phyloP scores from a whole-genome alignment of 2,888 invertebrate genomes.

The Cremastinae sp. region DNA sequence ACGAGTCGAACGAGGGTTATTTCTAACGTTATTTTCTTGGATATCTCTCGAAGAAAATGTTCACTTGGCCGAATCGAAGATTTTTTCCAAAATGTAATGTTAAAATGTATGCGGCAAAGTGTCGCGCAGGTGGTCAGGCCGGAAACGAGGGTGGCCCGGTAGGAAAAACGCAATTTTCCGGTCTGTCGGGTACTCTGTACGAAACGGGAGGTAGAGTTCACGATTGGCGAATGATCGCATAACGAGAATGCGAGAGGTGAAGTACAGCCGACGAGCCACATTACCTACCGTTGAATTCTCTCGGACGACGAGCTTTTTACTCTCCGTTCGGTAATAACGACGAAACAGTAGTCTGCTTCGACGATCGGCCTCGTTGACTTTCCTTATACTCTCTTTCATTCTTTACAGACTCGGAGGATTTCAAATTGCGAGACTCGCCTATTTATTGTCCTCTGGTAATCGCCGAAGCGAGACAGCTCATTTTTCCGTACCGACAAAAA shows the following conservation, averaged over 20 bases:
- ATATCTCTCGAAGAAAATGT: too few relatives aligned
- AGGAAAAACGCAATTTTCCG: constrained; percentile 73
- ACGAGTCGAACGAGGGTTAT: too few relatives aligned
- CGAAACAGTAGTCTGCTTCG: constrained; percentile 21
- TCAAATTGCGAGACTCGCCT: constrained; percentile 34
- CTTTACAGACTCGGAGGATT: constrained; percentile 41
- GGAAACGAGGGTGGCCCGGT: constrained; percentile 67
- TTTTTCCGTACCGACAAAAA: too few relatives aligned
- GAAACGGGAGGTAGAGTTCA: constrained; percentile 6
- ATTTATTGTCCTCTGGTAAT: background rate
- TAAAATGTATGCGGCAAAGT: constrained; percentile 19
- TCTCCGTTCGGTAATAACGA: constrained; percentile 34
- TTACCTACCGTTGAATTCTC: constrained; percentile 21
- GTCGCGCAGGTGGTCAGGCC: constrained; percentile 65
- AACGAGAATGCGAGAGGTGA: constrained; percentile 44
- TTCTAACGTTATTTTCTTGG: too few relatives aligned
- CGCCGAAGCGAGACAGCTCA: constrained; percentile 27
- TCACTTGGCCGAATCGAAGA: background rate
- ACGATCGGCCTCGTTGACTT: constrained; percentile 58
- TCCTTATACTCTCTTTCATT: constrained; percentile 10
- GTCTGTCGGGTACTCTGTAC: constrained; percentile 65
- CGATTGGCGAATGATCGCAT: constrained; percentile 52
- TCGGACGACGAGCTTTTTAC: background rate
- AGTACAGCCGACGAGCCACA: constrained; percentile 4
- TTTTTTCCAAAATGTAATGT: constrained; percentile 26